Evolutionary conservation across 2,888 invertebrate genomes (phyloP).

Genomic region (Crioceris asparagi): DNA sequence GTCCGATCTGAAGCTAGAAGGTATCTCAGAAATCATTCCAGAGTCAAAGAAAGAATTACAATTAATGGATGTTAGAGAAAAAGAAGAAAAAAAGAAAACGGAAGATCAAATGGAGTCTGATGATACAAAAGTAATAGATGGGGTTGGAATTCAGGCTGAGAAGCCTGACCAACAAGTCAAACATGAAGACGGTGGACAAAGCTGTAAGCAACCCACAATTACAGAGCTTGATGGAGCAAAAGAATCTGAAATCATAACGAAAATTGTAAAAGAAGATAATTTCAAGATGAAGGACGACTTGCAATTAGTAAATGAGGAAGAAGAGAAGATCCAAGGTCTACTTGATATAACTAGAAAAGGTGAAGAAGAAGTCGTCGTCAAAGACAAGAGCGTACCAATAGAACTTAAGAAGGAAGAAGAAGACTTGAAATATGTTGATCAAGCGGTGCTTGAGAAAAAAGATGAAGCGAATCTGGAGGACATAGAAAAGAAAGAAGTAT

Average conservation of each 20-base stretch:
- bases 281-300: background rate
- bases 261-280: background rate
- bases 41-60: background rate
- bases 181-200: too few species aligned
- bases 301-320: slow-evolving; percentile 1
- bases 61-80: background rate
- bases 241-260: background rate
- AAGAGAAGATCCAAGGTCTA: background rate
- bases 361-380: slow-evolving; percentile 36
- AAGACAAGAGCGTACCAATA: too few species aligned
- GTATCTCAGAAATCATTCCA: background rate
- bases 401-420: slow-evolving; percentile 30
- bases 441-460: slow-evolving; percentile 9
- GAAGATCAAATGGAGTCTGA: background rate
- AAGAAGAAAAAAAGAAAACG: background rate
- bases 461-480: slow-evolving; percentile 16
- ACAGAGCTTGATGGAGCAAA: background rate
- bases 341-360: slow-evolving; percentile 30
- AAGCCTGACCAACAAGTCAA: too few species aligned
- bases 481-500: slow-evolving; percentile 26
- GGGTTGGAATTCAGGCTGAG: background rate
- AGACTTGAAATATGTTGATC: slow-evolving; percentile 9
- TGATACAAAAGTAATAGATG: background rate
- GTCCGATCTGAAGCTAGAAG: background rate
- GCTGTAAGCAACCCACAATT: background rate